A percentile compares a stretch with the other conserved stretches of the same genome.
Evolutionary conservation across 2,113 vertebrate genomes (phyloP).

Genomic region (Lates calcarifer): DNA sequence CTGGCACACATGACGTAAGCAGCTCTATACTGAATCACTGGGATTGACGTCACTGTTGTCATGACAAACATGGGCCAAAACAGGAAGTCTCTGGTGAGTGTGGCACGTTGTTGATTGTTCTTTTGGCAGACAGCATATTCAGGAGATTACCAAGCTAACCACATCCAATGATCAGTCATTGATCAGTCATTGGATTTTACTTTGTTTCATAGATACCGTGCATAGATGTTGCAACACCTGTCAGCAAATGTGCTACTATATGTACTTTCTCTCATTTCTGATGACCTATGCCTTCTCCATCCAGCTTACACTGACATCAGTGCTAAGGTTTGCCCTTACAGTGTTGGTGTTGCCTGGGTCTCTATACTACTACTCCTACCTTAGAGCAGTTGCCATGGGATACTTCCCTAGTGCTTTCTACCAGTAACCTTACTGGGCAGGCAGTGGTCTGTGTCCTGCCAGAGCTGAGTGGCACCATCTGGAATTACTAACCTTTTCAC

Average conservation of each 20-base stretch:
- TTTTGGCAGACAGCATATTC: constrained; percentile 5
- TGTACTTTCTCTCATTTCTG: constrained; percentile 53
- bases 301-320: constrained; percentile 51
- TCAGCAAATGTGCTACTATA: background rate
- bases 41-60: constrained; percentile 53
- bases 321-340: constrained; percentile 71
- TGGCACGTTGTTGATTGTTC: constrained; percentile 42
- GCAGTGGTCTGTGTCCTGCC: background rate
- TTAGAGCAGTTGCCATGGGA: constrained; percentile 57
- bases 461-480: constrained; percentile 58
- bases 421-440: constrained; percentile 65
- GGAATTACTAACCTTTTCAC: constrained; percentile 26
- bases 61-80: constrained; percentile 48
- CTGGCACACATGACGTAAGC: constrained; percentile 23
- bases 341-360: constrained; percentile 71
- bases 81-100: constrained; percentile 60
- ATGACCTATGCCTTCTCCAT: constrained; percentile 66
- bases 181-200: background rate
- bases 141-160: constrained; percentile 23
- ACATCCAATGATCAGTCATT: background rate
- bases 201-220: background rate
- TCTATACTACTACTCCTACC: constrained; percentile 59
- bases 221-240: constrained; percentile 1
- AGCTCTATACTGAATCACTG: constrained; percentile 42
- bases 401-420: constrained; percentile 53